Evolutionary conservation across 2,113 vertebrate genomes (phyloP).

Genomic region (Lagopus muta): DNA sequence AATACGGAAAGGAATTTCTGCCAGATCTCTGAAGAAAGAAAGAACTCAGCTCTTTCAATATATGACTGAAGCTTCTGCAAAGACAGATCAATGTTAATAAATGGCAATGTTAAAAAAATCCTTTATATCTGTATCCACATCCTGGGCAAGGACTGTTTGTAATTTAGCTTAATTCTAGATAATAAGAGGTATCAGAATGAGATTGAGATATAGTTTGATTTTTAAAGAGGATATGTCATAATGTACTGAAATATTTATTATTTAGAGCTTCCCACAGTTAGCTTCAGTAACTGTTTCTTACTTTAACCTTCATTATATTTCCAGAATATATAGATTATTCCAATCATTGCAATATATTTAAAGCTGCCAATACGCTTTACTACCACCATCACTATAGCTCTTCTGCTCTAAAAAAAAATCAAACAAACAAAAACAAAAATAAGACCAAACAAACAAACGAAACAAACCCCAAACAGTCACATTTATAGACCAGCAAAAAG

Average conservation of each 20-base stretch:
- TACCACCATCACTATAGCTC: not conserved
- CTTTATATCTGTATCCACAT: not conserved
- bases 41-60: not conserved
- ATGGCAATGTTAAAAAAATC: accelerated
- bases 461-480: not conserved
- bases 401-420: not conserved
- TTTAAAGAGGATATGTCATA: constrained; percentile 50
- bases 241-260: constrained; percentile 46
- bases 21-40: not conserved
- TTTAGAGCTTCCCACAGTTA: constrained; percentile 39
- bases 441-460: not conserved
- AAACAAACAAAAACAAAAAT: not conserved
- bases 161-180: constrained; percentile 20
- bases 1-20: not conserved
- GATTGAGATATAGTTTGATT: constrained; percentile 49
- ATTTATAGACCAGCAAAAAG: not conserved
- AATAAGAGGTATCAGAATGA: constrained; percentile 25
- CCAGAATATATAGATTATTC: not conserved
- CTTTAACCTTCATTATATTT: constrained; percentile 15
- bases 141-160: not conserved
- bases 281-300: not conserved
- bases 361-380: not conserved
- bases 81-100: not conserved
- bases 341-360: not conserved
- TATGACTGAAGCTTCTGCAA: not conserved